These are phyloP conservation scores for Brachionichthys hirsutus DNA, from an alignment of 2,113 vertebrate genomes.

Conservation along the genomic window DNA sequence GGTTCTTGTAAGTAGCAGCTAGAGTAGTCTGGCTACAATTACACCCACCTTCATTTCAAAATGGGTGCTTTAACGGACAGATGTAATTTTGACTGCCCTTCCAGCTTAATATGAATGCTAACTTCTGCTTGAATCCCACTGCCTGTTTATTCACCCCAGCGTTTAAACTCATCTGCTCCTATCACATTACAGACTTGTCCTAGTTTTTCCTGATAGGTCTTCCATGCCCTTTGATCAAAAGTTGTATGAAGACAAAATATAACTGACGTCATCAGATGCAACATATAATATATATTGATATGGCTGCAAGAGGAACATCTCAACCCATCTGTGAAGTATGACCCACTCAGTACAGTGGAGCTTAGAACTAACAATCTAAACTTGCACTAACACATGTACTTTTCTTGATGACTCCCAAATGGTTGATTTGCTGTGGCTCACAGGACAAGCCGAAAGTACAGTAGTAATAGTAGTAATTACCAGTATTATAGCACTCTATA, in stretches of 20 bases:
- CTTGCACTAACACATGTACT: too few relatives aligned
- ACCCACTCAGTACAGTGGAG: neutral
- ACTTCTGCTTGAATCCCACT: conserved; percentile 33
- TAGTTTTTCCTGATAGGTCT: conserved; percentile 2
- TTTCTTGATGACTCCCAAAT: too few relatives aligned
- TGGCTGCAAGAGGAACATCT: neutral
- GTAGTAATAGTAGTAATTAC: too few relatives aligned
- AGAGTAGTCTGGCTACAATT: conserved; percentile 68
- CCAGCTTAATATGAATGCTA: conserved; percentile 49
- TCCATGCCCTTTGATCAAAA: conserved; percentile 14
- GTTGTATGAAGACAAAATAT: neutral
- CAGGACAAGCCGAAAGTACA: too few relatives aligned
- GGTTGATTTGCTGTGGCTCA: too few relatives aligned
- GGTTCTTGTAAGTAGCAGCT: conserved; percentile 55
- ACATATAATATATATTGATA: too few relatives aligned
- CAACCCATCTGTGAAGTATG: neutral
- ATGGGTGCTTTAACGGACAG: conserved; percentile 58
- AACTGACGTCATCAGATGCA: neutral
- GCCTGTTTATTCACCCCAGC: conserved; percentile 40
- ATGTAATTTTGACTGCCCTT: conserved; percentile 62
- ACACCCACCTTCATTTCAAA: conserved; percentile 63
- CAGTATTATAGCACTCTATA: neutral
- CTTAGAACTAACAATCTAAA: neutral
- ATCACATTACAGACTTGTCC: conserved; percentile 31
- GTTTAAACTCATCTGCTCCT: conserved; percentile 40